These are phyloP conservation scores for Genyomyrus donnyi DNA, from an alignment of 2,113 vertebrate species.

Conservation along the genomic window DNA sequence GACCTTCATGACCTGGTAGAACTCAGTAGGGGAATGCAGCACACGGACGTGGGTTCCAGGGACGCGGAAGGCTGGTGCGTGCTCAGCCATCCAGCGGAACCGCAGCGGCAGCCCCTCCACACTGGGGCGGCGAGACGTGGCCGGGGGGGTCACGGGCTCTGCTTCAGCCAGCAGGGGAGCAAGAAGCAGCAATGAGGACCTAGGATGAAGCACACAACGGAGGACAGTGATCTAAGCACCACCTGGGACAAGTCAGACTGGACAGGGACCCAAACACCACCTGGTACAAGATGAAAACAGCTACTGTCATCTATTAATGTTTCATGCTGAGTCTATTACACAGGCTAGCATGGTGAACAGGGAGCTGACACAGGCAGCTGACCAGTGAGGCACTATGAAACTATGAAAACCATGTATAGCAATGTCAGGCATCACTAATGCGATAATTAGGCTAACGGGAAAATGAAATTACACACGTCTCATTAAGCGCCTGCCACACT, in stretches of 20 bases:
- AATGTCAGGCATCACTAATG: background rate
- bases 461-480: background rate
- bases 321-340: background rate
- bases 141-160: conserved; percentile 51
- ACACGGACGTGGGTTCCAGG: conserved; percentile 72
- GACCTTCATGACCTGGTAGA: conserved; percentile 91
- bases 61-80: conserved; percentile 83
- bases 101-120: conserved; percentile 60
- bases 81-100: conserved; percentile 85
- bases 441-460: background rate
- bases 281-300: background rate
- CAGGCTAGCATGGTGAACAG: background rate
- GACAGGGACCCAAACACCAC: background rate
- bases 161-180: conserved; percentile 76
- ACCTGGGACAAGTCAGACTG: background rate
- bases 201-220: conserved; percentile 35
- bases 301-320: background rate
- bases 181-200: conserved; percentile 82
- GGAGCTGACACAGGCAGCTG: background rate
- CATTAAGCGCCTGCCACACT: background rate
- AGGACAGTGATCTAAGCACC: background rate
- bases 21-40: conserved; percentile 78
- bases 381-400: background rate
- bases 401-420: background rate
- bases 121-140: conserved; percentile 49